Conservation (phyloP, 2,888 invertebrate genomes). For the Strigamia crassipes region DNA sequence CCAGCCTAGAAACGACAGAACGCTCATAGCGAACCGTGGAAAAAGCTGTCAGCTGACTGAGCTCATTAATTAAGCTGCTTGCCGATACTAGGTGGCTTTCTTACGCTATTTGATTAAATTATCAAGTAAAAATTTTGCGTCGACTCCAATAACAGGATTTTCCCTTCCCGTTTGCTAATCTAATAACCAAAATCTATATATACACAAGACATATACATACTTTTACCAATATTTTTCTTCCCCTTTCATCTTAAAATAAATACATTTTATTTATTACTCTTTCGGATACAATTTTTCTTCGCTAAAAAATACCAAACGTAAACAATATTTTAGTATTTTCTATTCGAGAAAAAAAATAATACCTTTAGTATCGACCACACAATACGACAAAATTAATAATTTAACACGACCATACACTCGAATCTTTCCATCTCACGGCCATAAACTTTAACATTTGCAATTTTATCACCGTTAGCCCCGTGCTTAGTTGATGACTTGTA, state of each 20-base stretch:
- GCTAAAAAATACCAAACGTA: too few relatives aligned
- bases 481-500: neutral
- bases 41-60: slow-evolving; percentile 1
- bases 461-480: neutral
- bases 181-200: too few relatives aligned
- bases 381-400: too few relatives aligned
- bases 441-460: neutral
- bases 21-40: neutral
- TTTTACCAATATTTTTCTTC: too few relatives aligned
- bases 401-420: neutral
- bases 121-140: neutral
- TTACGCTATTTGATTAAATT: neutral
- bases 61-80: neutral
- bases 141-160: neutral
- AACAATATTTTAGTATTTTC: too few relatives aligned
- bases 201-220: too few relatives aligned
- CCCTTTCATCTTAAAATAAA: too few relatives aligned
- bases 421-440: neutral
- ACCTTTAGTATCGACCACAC: too few relatives aligned
- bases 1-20: neutral
- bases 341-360: too few relatives aligned
- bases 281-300: too few relatives aligned
- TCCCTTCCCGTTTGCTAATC: neutral
- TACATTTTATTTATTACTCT: too few relatives aligned
- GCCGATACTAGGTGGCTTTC: neutral